Base-by-base conservation (phyloP, 2,888 invertebrate genomes). In the Cephus pulcher region DNA sequence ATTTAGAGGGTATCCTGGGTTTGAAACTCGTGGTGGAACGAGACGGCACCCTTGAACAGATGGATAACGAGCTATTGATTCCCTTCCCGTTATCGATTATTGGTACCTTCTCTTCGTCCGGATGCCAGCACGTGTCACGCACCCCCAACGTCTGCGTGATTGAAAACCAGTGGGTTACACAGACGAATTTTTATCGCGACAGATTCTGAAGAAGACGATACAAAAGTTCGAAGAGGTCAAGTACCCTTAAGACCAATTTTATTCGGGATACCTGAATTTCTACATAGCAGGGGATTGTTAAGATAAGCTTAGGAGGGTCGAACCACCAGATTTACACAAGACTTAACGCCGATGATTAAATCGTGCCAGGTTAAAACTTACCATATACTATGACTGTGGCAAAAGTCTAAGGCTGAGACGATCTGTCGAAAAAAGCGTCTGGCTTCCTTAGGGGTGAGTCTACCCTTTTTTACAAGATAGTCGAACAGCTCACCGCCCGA, bases 301-400 rank as follows among this genome's bases (percentile, higher is more conserved):
- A 23, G 15, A 23, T 40, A 40, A 56, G 40, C 6, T 56, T 56
- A 2, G 40, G 6, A 56, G 1, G 40, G 40, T 56, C 2, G 23
- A 56, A 56, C 40, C 40, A 23, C 40, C 40, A 56, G 40, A 56
- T 56, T 56, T 23, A 56, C 9, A 23, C 40, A 56, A 15, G 23
- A 23, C 6, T 56, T 15, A 56, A 56, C 40, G 40, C 6, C 23
- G 40, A 56, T 23, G 40, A 23, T 56, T 23, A 56, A 56, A 56
- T 56, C 23, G 23, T 56, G 23, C 40, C 23, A 56, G 23, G 23
- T 56, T 33, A 30, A 71, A 32, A 89, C 95, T 94, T 93, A 99
- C 99, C 99, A 99, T 93, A 99, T 99, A 85, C 98, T 99, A 93
- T 99, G 99, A 91, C 99, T 99, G 92, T 99, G 99, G 91, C 99